Base-by-base conservation (phyloP, 2,797 vertebrate genomes). In the Bradypus variegatus region DNA sequence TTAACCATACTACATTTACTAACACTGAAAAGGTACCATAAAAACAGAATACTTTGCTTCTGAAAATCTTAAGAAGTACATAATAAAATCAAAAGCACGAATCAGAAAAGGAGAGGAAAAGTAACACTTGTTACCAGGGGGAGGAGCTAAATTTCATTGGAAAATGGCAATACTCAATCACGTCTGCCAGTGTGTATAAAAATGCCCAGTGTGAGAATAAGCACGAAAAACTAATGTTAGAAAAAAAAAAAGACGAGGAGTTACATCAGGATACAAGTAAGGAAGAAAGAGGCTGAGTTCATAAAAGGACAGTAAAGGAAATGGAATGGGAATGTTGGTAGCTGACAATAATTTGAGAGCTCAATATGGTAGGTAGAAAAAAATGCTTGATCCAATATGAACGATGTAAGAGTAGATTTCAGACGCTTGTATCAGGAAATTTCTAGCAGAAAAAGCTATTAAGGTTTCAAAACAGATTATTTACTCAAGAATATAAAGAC, bases 51-150 rank as follows among this genome's bases (percentile, higher is more conserved):
- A 67, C 67, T 90, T 64, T 93, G 50, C 64, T 65, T 93, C 55
- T 91, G 76, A 87, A 94, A 89, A 85, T 36, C 38, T 90, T 86
- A 84, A 86, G 67, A 93, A 93, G 89, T 88, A n/a, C 77, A 29
- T n/a, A 62, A 78, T 89, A 87, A 92, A 95, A 92, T 50, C 36
- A 80, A 65, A 93, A 89, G 31, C 88, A 85, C 38, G 53, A 89
- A 82, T 92, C 82, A 92, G 48, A 91, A 79, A 11, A 93, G n/a
- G 19, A 85, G 73, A 91, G 31, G 86, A 62, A 72, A 11, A 89
- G 67, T 87, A 95, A 90, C 60, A 78, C 45, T 23, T 77, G 88
- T 53, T 73, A 50, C 50, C 31, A 62, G 77, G 60, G 23, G 84
- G 84, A 86, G 91, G 78, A 76, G 81, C 36, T 79, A 70, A 78